phyloP scores from a whole-genome alignment of 2,797 vertebrate species.

The Okamejei kenojei region DNA sequence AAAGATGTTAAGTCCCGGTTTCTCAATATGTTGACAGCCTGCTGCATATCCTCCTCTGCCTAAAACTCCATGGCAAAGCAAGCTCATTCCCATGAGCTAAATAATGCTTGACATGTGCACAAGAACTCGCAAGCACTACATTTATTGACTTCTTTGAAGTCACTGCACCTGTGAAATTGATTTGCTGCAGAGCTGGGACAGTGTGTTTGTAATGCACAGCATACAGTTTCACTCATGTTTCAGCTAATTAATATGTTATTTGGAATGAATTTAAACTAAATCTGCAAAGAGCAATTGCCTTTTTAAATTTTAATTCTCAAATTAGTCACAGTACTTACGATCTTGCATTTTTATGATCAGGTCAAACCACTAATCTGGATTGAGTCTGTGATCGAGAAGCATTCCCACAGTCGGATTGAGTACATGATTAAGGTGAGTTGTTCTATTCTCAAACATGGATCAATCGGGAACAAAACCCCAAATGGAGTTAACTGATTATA shows the following conservation, averaged over 20 bases:
- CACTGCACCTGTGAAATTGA: background rate
- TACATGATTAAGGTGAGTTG: constrained; percentile 94
- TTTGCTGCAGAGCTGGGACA: background rate
- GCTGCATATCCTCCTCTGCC: background rate
- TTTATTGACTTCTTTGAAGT: background rate
- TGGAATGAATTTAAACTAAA: background rate
- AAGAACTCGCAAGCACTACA: background rate
- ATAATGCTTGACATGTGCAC: no score
- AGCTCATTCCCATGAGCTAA: no score
- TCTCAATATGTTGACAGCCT: background rate
- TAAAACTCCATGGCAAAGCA: background rate
- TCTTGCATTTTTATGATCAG: constrained; percentile 50
- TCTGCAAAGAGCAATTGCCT: background rate
- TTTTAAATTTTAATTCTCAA: background rate
- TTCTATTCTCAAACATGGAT: constrained; percentile 6
- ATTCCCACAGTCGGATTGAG: constrained; percentile 96
- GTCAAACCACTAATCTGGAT: constrained; percentile 98
- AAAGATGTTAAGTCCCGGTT: background rate
- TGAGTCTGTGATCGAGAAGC: constrained; percentile 97
- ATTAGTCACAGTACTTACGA: background rate
- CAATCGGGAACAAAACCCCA: background rate
- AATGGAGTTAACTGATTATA: background rate
- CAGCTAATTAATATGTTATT: background rate
- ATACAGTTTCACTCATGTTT: background rate
- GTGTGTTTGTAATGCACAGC: background rate